Base-by-base conservation (phyloP, 2,797 vertebrate species). In the Coregonus sp. region DNA sequence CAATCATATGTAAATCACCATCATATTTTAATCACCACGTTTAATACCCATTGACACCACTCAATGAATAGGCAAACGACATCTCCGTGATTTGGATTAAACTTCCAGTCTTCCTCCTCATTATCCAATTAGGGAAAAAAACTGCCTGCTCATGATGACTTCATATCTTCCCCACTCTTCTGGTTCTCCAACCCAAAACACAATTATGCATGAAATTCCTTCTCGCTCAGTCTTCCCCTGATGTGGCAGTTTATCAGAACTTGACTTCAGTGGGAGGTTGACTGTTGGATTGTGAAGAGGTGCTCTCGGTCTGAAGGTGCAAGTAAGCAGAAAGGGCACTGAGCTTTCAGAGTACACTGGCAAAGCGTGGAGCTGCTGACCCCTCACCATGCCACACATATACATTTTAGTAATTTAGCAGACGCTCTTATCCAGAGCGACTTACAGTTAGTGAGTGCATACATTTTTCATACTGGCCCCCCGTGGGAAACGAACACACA, bases 261-360 rank as follows among this genome's bases (percentile, higher is more conserved):
- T 61, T 50, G 54, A n/a, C 52, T n/a, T 47, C 40, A 11, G 40
- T 47, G 40, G 40, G 40, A 47, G 40, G 9, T 47, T 9, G 7
- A 47, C 40, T 2, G 9, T 47, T 47, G 40, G 40, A 47, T 9
- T 47, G 9, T 47, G 40, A 47, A 1, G 40, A 18, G 47, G 71
- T 18, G 25, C 52, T 52, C 76, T 56, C 12, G 5, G 18, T 20
- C 20, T 63, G 72, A 70, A 50, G 3, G 75, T 71, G 69, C 40
- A 59, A n/a, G 33, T 37, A 65, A n/a, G 35, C 74, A 56, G 66
- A 63, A 75, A 35, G 78, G 1, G 1, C 20, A 75, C 47, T 72
- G 73, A 65, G 76, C 71, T 84, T 16, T 77, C 29, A 80, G 54
- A 75, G 35, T 67, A 59, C 40, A 2, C 63, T 0, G 56, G 50